phyloP scores from a whole-genome alignment of 2,113 vertebrate genomes.

The Gymnorhina tibicen region DNA sequence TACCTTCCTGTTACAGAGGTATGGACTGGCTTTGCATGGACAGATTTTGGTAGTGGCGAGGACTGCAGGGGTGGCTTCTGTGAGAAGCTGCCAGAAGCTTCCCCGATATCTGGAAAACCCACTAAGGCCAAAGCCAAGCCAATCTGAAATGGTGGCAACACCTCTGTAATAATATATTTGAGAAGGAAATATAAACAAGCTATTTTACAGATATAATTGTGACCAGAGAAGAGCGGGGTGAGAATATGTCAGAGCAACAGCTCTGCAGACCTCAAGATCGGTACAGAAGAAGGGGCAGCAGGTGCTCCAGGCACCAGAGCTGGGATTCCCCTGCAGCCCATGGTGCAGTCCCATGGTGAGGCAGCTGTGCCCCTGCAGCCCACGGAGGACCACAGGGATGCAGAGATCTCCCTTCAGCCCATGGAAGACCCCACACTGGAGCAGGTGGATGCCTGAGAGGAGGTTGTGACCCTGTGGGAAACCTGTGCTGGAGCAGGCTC shows the following conservation, averaged over 20 bases:
- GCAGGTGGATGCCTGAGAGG: background rate
- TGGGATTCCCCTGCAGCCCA: background rate
- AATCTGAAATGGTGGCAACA: background rate
- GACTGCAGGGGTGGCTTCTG: background rate
- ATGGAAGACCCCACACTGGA: background rate
- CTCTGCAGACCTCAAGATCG: background rate
- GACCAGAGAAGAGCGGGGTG: background rate
- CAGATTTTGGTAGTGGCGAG: background rate
- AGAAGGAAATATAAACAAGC: background rate
- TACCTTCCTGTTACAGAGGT: background rate
- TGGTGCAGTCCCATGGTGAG: too few species aligned
- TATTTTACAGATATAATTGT: accelerated
- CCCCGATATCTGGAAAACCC: accelerated
- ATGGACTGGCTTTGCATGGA: background rate
- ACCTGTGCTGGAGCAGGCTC: background rate
- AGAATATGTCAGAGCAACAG: background rate
- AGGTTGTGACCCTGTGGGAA: background rate
- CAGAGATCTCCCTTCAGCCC: background rate
- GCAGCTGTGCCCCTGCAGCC: background rate
- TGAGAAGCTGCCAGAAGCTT: background rate
- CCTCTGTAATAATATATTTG: background rate
- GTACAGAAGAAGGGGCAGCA: background rate
- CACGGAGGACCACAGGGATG: too few species aligned
- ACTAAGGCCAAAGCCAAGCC: background rate
- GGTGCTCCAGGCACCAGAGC: background rate